Base-by-base conservation (phyloP, 2,888 invertebrate genomes). In the Ophioninae sp. region DNA sequence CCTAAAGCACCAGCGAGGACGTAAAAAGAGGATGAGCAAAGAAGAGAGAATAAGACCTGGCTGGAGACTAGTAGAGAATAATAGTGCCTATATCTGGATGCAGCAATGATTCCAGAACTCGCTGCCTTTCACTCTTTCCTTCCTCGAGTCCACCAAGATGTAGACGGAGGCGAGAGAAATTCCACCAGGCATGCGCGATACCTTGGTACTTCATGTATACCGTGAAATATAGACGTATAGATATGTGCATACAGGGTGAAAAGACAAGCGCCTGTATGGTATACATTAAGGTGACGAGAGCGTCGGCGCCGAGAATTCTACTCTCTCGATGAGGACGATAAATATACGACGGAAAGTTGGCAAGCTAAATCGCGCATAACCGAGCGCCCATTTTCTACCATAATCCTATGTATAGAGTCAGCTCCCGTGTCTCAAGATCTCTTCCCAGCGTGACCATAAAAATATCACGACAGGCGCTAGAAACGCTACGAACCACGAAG, bases 91-190 rank as follows among this genome's bases (percentile, higher is more conserved):
- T 72, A 69, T 59, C 61, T 80, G 23, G 81, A 65, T 81, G 79
- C 77, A 41, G 80, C 61, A 37, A 76, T 80, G 76, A 71, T 72
- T 75, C 65, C 65, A 78, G 73, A 81, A 71, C 80, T 71, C 78
- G 68, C 73, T 44, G 80, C 78, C 61, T 71, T 17, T 51, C 51
- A 17, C 13, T 51, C 17, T 17, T 13, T 51, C 51, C 51, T 17
- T 17, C 17, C 17, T 13, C 17, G 51, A 51, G 82, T 44, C 67
- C 61, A 56, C 75, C 73, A 78, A 76, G 72, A 64, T 75, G 78
- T 67, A 65, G 81, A 56, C 76, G 72, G 67, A 82, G 85, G 84
- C 84, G 89, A 71, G 73, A 72, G 58, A 65, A 74, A 82, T 84
- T 79, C 73, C 69, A 79, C 63, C 65, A 76, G 78, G 65, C 78